Evolutionary conservation across 2,113 vertebrate species (phyloP).

Genomic region (Sialia sialis): DNA sequence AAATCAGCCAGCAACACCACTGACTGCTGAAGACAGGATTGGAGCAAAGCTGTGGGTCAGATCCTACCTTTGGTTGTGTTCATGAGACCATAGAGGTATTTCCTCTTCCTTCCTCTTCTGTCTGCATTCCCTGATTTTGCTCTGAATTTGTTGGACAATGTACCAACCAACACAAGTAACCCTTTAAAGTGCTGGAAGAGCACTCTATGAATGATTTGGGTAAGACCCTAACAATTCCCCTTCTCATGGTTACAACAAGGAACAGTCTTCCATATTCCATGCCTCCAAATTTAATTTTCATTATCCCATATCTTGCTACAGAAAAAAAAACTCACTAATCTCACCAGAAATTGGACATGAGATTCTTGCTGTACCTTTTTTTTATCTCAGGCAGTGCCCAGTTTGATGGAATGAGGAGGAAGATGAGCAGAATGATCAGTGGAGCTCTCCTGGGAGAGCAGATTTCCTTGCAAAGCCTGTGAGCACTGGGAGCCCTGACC

Average conservation of each 20-base stretch:
- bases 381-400: background rate
- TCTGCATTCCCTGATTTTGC: background rate
- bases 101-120: background rate
- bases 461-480: background rate
- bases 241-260: background rate
- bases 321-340: background rate
- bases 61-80: background rate
- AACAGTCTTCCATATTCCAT: background rate
- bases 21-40: background rate
- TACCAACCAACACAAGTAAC: background rate
- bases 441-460: background rate
- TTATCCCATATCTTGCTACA: background rate
- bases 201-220: background rate
- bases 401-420: background rate
- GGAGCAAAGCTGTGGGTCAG: background rate
- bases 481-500: background rate
- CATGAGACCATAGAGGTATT: background rate
- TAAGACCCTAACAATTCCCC: background rate
- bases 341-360: background rate
- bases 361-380: background rate
- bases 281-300: background rate
- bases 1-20: background rate
- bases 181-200: background rate
- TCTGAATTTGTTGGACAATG: background rate
- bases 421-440: background rate